Evolutionary conservation across 1,140 invertebrate species (phyloP), one percentile per base, ranked within the genome.

Genomic region (Neelides sp.): DNA sequence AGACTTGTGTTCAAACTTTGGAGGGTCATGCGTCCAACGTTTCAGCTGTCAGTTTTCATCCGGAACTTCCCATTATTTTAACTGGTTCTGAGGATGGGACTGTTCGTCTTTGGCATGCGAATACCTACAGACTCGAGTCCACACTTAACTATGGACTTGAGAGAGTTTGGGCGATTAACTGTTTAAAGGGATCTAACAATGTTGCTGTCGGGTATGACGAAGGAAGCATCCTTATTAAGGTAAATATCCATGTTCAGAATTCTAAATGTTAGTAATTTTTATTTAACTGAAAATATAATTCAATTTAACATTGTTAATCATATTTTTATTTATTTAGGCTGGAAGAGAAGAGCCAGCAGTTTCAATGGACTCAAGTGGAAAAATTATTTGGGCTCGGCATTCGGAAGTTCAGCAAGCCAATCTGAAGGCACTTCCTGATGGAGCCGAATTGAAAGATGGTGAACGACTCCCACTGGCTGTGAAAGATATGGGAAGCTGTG

Each of bases 401-500:
- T 93, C 89, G 0, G 95, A 98, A 72, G 82, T 99, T 59, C 94
- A 98, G 65, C 93, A 98, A 67, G 94, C 92, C 2, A 97, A 97
- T 71, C 68, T 97, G 42, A 93, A 94, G 68, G 78, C 83, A 0
- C 66, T 90, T 20, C 56, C 63, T 23, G 68, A 66, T 44, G 76
- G 78, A 1, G 53, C 41, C n/a, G 83, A 85, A 64, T 76, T 86
- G 41, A 85, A 86, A 66, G 92, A 97, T 68, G 92, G 92, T 0
- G 89, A 95, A 69, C 75, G 91, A 7, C 70, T 99, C 0, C 85
- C 93, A 2, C 73, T 98, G 5, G 81, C 85, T 2, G 83, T 95
- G 0, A 98, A 98, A 67, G 96, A 99, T 62, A 96, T 99, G 90
- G 96, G 96, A 0, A 89, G 90, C 17, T 98, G 93, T 71, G 96